Evolutionary conservation across 2,888 invertebrate species (phyloP).

Genomic region (Muscina levida): DNA sequence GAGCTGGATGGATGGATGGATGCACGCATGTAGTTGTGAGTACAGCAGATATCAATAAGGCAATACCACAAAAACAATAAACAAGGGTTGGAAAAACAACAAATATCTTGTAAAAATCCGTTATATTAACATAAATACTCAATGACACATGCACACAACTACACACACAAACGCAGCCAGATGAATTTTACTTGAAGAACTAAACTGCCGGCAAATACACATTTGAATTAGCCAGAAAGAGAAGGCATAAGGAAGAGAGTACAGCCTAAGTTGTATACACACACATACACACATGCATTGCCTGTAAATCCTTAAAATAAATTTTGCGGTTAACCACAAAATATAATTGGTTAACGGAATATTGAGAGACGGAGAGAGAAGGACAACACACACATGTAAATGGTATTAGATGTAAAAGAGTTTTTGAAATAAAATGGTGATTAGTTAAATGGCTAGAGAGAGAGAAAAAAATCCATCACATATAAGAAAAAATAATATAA

Average conservation of each 20-base stretch:
- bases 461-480: slow-evolving; percentile 11
- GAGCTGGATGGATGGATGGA: not conserved
- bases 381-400: slow-evolving; percentile 24
- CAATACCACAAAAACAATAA: slow-evolving; percentile 59
- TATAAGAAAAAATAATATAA: not conserved
- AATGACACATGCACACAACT: slow-evolving; percentile 22
- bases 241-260: slow-evolving; percentile 42
- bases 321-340: slow-evolving; percentile 80
- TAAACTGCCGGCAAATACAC: not conserved
- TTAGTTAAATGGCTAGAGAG: not conserved
- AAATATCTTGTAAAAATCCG: slow-evolving; percentile 28
- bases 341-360: slow-evolving; percentile 78
- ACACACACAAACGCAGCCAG: slow-evolving; percentile 6
- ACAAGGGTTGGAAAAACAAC: slow-evolving; percentile 56
- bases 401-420: slow-evolving; percentile 22
- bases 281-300: slow-evolving; percentile 29
- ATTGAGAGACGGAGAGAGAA: slow-evolving; percentile 41
- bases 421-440: slow-evolving; percentile 55
- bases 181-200: slow-evolving; percentile 39
- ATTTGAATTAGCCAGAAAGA: slow-evolving; percentile 49
- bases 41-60: slow-evolving; percentile 50
- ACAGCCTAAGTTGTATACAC: not conserved
- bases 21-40: not conserved
- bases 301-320: slow-evolving; percentile 71
- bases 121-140: slow-evolving; percentile 38